A percentile compares a stretch with the other conserved stretches of the same genome.
Conservation (phyloP, 2,888 invertebrate genomes). For the Heterodera filipjevi region DNA sequence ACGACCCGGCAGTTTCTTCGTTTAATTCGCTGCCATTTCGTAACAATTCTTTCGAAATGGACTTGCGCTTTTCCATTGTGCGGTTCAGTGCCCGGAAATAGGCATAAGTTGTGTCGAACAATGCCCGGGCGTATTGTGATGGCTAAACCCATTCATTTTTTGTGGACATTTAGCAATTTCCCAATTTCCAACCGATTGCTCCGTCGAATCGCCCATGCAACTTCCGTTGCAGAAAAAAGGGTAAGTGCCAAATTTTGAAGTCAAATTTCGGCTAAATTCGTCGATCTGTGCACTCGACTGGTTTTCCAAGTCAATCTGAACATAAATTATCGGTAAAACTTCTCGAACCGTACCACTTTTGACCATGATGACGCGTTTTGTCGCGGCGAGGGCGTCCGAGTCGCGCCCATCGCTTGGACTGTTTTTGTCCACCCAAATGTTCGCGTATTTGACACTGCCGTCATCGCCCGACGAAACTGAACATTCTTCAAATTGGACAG, state of each 20-base stretch:
- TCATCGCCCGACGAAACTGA: conserved; percentile 14
- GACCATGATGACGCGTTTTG: conserved; percentile 38
- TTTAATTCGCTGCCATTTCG: conserved; percentile 26
- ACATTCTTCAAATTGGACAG: too few relatives aligned
- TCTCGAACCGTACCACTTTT: not conserved
- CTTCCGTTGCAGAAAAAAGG: conserved; percentile 39
- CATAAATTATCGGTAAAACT: not conserved
- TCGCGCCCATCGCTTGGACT: conserved; percentile 38
- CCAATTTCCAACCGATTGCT: conserved; percentile 6
- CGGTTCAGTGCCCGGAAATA: conserved; percentile 40
- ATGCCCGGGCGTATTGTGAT: conserved; percentile 33
- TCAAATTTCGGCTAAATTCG: conserved; percentile 31
- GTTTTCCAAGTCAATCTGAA: conserved; percentile 38
- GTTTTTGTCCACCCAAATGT: conserved; percentile 19
- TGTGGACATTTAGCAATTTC: too few relatives aligned
- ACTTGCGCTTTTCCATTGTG: conserved; percentile 23
- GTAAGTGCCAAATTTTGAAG: conserved; percentile 30
- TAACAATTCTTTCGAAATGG: not conserved
- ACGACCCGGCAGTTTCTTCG: not conserved
- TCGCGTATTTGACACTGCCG: not conserved
- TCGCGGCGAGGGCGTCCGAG: conserved; percentile 37
- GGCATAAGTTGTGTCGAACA: conserved; percentile 42
- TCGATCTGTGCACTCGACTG: conserved; percentile 33
- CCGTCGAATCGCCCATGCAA: conserved; percentile 35
- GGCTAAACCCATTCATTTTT: conserved; percentile 1